Evolutionary conservation across 2,888 invertebrate species (phyloP), one percentile per base, ranked within the genome.

Genomic region (Andrena praecox): DNA sequence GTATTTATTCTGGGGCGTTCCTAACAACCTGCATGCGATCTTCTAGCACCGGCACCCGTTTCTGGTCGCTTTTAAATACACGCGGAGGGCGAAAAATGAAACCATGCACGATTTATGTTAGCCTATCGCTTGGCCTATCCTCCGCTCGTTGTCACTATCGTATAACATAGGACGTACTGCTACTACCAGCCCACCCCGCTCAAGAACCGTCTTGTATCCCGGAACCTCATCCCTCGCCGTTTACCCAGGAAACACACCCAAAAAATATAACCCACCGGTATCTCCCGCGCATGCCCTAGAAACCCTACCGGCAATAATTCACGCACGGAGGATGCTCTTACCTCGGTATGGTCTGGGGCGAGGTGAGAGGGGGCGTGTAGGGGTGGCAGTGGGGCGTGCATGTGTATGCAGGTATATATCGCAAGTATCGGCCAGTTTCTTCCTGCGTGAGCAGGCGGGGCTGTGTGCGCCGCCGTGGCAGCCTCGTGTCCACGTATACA

Each of bases 251-350:
- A 82, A 76, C 74, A 76, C 77, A 77, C 62, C 75, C 78, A 87
- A 88, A 89, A 88, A 88, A 83, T 87, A 85, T 77, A 83, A 80
- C 77, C 77, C 79, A 12, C 50, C 81, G 64, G 76, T 85, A 89
- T 88, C 84, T 74, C 48, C 71, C 77, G 84, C 80, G 87, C 85
- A 88, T 89, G 87, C 82, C 87, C 88, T 68, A 89, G 89, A 91
- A 91, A 90, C 86, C 78, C 86, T 84, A 80, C 73, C 70, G 80
- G 89, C 84, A 87, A 92, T 92, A 90, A 91, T 90, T 91, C 91
- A 91, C 91, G 80, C 88, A 87, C 74, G 78, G 76, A 81, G 84
- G 87, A 87, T 90, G 89, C 88, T 88, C 87, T 89, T 89, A 89
- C 87, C 85, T 89, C 80, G 72, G 71, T 81, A 54, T 50, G 50